Conservation (phyloP, 2,113 vertebrate genomes). For the Seriola quinqueradiata region DNA sequence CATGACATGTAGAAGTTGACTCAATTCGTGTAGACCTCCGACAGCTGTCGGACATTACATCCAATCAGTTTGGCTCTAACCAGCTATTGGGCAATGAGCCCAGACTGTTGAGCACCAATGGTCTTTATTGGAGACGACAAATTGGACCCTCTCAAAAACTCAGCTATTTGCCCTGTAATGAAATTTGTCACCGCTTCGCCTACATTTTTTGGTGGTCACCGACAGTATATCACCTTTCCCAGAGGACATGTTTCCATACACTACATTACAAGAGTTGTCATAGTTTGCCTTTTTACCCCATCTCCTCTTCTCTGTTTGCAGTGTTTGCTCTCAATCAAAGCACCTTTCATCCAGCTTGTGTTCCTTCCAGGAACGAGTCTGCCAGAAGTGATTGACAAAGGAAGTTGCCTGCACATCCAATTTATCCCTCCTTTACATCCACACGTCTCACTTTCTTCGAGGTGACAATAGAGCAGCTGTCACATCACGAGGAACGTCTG, state of each 20-base stretch:
- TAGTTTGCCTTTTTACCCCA: constrained; percentile 17
- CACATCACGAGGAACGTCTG: constrained; percentile 28
- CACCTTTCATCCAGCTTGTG: constrained; percentile 19
- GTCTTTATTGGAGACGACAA: constrained; percentile 82
- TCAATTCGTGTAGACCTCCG: constrained; percentile 60
- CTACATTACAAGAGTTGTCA: constrained; percentile 30
- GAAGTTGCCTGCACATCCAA: background rate
- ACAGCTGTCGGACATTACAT: constrained; percentile 85
- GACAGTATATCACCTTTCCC: constrained; percentile 52
- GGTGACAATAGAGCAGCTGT: constrained; percentile 38
- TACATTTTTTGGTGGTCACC: constrained; percentile 58
- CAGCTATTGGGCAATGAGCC: constrained; percentile 76
- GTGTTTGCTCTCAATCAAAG: constrained; percentile 26
- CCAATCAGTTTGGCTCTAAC: constrained; percentile 78
- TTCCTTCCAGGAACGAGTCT: constrained; percentile 13
- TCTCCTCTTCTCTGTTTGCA: constrained; percentile 26
- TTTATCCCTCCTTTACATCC: constrained; percentile 28
- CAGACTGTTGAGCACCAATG: constrained; percentile 74
- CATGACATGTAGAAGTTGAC: constrained; percentile 67
- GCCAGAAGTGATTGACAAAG: constrained; percentile 27
- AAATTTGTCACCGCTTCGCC: constrained; percentile 77
- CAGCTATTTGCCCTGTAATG: constrained; percentile 57
- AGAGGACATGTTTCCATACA: constrained; percentile 35
- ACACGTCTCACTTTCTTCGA: constrained; percentile 15
- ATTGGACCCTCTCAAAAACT: constrained; percentile 77